A percentile compares a stretch with the other conserved stretches of the same genome.
These are phyloP conservation scores for Lymantria monacha DNA, from an alignment of 2,888 invertebrate genomes.

Conservation along the genomic window DNA sequence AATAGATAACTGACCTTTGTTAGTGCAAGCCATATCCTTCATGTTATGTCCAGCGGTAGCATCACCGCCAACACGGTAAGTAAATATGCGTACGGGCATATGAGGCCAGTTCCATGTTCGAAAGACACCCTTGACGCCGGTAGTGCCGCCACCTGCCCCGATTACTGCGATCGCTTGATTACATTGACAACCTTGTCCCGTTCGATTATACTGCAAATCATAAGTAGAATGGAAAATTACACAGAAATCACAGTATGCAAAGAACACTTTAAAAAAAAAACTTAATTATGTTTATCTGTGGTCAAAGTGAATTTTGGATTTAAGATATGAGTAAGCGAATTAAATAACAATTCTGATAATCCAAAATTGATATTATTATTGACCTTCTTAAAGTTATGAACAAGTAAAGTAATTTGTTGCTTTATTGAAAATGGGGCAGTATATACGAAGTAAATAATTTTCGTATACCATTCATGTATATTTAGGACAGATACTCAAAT, in stretches of 20 bases:
- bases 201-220: constrained; percentile 76
- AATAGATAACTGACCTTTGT: constrained; percentile 87
- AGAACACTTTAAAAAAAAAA: no score
- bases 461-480: no score
- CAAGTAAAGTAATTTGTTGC: no score
- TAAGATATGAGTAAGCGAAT: no score
- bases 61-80: constrained; percentile 97
- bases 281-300: no score
- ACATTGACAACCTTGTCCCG: constrained; percentile 94
- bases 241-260: not conserved
- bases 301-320: no score
- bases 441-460: no score
- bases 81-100: constrained; percentile 97
- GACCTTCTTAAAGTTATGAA: no score
- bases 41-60: constrained; percentile 93
- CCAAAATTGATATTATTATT: no score
- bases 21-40: constrained; percentile 97
- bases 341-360: no score
- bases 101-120: constrained; percentile 95
- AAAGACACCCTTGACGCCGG: constrained; percentile 84
- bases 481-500: no score
- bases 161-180: constrained; percentile 99
- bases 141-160: constrained; percentile 95
- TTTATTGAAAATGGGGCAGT: no score
- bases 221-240: not conserved